Evolutionary conservation across 2,113 vertebrate species (phyloP), one percentile per base, ranked within the genome.

Genomic region (Gulo gulo): DNA sequence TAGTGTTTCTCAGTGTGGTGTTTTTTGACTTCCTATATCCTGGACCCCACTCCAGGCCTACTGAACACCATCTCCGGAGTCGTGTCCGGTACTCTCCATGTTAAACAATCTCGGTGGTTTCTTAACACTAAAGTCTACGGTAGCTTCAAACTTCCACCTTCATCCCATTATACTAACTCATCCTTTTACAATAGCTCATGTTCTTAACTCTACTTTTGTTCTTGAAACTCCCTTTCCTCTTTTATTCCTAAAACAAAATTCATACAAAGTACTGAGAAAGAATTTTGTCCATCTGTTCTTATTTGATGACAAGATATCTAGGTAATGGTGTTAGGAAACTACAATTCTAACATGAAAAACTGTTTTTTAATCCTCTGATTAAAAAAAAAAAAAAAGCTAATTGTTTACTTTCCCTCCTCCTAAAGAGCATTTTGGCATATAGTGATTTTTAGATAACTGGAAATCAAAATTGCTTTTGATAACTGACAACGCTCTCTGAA

Each of bases 391-490:
- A 52, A 52, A 52, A 91, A 89, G 15, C 42, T 50, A 65, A 69
- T 71, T 78, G 24, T 63, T 88, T 81, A 91, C 1, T n/a, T 67
- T 2, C 2, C n/a, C 12, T 8, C 29, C 11, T 74, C 14, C 69
- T 88, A 88, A 94, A 94, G 11, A 81, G 18, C 5, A 78, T 86
- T 61, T 63, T 78, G 36, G 39, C 16, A 85, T 63, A 52, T 36
- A 80, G 69, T 57, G 83, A 92, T 89, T 93, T 91, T 93, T 84
- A 91, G 24, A 71, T 71, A 94, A 81, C 50, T 86, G 63, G 42
- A 88, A 93, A 95, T 86, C 45, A 82, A 95, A 93, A 59, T 71
- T 89, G 20, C 20, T 91, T 96, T 78, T 47, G 11, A 85, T 59
- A 93, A 50, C 23, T 57, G 55, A 59, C 47, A 93, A 42, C 67